These are phyloP conservation scores for Ruditapes philippinarum DNA, from an alignment of 1,140 invertebrate genomes.

Conservation along the genomic window DNA sequence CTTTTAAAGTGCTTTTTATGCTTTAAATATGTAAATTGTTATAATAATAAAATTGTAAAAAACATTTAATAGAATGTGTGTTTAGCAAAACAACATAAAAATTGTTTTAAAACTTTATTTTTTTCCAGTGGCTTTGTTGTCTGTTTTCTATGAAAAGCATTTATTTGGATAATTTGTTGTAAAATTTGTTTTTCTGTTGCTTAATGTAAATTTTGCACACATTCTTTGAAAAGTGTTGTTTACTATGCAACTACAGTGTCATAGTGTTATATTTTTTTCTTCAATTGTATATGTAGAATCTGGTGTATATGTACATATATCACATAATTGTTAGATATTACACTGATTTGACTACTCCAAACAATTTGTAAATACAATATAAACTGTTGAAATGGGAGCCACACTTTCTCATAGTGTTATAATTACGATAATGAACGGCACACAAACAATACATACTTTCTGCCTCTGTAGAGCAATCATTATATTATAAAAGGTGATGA, in stretches of 20 bases:
- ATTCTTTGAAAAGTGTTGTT: background rate
- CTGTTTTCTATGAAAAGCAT: no score
- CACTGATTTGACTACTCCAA: background rate
- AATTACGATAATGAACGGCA: slow-evolving; percentile 22
- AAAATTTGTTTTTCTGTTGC: background rate
- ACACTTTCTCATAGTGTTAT: background rate
- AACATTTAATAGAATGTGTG: no score
- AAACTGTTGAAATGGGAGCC: slow-evolving; percentile 35
- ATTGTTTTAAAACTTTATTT: no score
- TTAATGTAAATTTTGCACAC: background rate
- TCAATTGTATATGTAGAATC: background rate
- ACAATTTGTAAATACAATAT: background rate
- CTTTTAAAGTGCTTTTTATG: no score
- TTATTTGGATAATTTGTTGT: no score
- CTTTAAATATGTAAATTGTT: no score
- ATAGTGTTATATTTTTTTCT: background rate
- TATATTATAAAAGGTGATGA: slow-evolving; percentile 13
- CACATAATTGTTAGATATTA: background rate
- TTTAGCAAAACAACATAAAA: no score
- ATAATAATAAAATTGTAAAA: no score
- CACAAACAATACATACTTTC: slow-evolving; percentile 30
- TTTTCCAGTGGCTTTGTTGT: no score
- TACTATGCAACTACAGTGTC: background rate
- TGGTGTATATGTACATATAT: background rate
- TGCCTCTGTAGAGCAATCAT: background rate